Evolutionary conservation across 2,888 invertebrate genomes (phyloP), one percentile per base, ranked within the genome.

Genomic region (Endotricha flammealis): DNA sequence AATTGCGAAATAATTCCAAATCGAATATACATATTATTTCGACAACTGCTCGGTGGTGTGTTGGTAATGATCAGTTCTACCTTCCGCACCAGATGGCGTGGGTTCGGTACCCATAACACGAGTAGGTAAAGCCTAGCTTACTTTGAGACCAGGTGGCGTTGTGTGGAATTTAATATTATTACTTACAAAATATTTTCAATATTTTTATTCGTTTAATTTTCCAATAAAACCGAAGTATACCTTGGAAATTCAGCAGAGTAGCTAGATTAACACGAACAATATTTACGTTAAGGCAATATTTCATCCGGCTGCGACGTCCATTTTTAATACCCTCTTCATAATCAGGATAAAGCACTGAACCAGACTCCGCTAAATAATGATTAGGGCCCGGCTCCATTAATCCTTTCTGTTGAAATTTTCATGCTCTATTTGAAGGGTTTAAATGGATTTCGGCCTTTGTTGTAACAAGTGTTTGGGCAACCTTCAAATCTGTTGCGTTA

Each of bases 371-470:
- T 51, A 63, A 64, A 63, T 61, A 65, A 67, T 66, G 59, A 69
- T 69, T 62, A 62, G 57, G 53, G 45, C 44, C 48, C 48, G 43
- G 32, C 39, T 38, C 48, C 63, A 65, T 69, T 70, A 65, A 68
- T 67, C 71, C 62, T 54, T 60, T 67, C 54, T 53, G 53, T 48
- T 61, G 55, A 59, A 71, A 67, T 66, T 60, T 70, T 72, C 63
- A 67, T 60, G 64, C 56, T 62, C 61, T 63, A 66, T 70, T 68
- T 65, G 61, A 65, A 49, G 56, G 62, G 64, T 53, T 57, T 62
- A 51, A 59, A 63, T 49, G 56, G 55, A 53, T 61, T 57, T 40
- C 46, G 40, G 39, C 57, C 53, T 57, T 61, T 57, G 53, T 53
- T 53, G 36, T 39, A 40, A 36, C 44, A 42, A 45, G 49, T 50